Evolutionary conservation across 2,888 invertebrate species (phyloP), one percentile per base, ranked within the genome.

Genomic region (Saturnia pavonia): DNA sequence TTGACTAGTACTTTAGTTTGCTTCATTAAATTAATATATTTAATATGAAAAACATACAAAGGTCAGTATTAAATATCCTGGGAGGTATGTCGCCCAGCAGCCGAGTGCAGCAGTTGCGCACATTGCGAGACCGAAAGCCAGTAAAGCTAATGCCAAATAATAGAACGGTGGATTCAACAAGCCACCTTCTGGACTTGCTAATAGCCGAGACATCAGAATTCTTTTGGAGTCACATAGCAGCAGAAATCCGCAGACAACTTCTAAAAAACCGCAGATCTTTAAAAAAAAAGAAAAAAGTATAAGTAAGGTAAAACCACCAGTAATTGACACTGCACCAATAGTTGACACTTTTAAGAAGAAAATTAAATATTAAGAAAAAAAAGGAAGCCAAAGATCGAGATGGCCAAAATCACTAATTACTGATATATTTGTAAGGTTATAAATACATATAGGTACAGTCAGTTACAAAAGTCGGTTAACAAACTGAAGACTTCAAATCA

Each of bases 11-110:
- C 40, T 65, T n/a, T 40, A 19, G 7, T 63, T 34, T 16, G 63
- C 27, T 25, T 66, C 0, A 22, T 43, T 57, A 42, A 25, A 43
- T 14, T 25, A 72, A 34, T 54, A 22, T 9, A 22, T 0, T 54
- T 42, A 11, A 57, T 51, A 9, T 11, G 48, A 67, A 40, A 66
- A 67, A 90, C 95, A 95, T 92, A 96, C 96, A 73, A 96, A 86
- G 70, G 95, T 95, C n/a, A 97, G 91, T 75, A 96, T 95, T 77
- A 95, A 95, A 81, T 96, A 97, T 79, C 96, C 97, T 76, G 96
- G 96, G 79, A 97, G 94, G 80, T 96, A 97, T 0, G 96, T 96
- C 0, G 97, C 97, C 97, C 97, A 97, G 86, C 97, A 97, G 68
- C 97, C 97, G 27, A 97, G 88, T 67, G 97, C 95, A 6, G 96